Evolutionary conservation across 2,113 vertebrate genomes (phyloP), one percentile per base, ranked within the genome.

Genomic region (Lamprotornis superbus): DNA sequence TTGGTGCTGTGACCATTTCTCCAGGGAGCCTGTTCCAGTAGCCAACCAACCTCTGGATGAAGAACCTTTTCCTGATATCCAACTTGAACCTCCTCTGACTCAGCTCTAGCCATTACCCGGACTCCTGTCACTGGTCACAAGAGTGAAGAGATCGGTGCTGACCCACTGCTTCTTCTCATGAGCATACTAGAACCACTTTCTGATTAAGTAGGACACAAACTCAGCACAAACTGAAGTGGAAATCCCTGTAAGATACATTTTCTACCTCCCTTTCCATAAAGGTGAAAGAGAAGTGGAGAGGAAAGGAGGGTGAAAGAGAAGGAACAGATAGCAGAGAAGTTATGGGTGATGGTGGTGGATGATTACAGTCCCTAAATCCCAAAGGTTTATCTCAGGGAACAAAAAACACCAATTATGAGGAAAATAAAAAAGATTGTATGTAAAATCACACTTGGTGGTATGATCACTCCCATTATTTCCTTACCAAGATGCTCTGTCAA

Each of bases 401-500:
- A 6, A 71, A 89, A 40, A 1, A 0, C 22, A 57, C 5, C 14
- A 70, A 7, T 70, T 42, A 37, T 7, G 5, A 84, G 23, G 16
- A 79, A 90, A 90, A 82, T 15, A 81, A 64, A 22, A 46, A 69
- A 42, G 28, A 15, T 0, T 15, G 20, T 23, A 9, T 47, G 19
- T 49, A 80, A 89, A 87, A 74, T 33, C 18, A 24, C 28, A 10
- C 17, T 44, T 17, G 39, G 13, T 59, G 42, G 3, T 31, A 23
- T 15, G 15, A 87, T 52, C 44, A 49, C 27, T 64, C 21, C 65
- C 12, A 13, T 50, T 47, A n/a, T 22, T 33, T 94, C 33, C 35
- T 75, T 30, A 33, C 19, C 0, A 0, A 84, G 16, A 24, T 0
- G 1, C 39, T 89, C n/a, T 13, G 6, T 20, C 2, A 0, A 67